phyloP scores from a whole-genome alignment of 2,797 vertebrate genomes.

The Crypturellus tataupa region DNA sequence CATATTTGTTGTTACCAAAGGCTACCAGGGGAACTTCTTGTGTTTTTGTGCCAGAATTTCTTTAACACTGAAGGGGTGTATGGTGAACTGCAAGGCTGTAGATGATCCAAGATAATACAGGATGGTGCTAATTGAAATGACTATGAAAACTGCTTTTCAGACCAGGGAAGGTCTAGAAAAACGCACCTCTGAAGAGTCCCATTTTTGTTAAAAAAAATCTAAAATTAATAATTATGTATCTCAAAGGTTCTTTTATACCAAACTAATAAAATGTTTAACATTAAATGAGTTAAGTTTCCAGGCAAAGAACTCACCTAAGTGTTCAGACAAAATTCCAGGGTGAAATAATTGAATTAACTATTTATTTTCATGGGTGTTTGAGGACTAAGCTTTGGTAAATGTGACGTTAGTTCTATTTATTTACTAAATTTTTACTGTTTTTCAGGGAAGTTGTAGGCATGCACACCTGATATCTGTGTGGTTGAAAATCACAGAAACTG shows the following conservation, averaged over 20 bases:
- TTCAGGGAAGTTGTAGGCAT: neutral
- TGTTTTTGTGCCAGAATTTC: neutral
- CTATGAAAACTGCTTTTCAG: neutral
- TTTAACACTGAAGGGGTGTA: neutral
- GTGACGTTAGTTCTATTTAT: neutral
- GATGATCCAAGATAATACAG: neutral
- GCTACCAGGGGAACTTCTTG: neutral
- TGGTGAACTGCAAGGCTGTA: neutral
- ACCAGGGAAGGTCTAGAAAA: neutral
- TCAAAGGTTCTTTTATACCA: neutral
- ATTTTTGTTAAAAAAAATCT: neutral
- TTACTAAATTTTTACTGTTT: constrained; percentile 26
- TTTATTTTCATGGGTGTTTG: neutral
- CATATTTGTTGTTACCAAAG: neutral
- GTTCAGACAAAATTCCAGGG: constrained; percentile 23
- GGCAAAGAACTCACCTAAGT: neutral
- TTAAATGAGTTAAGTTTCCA: constrained; percentile 19
- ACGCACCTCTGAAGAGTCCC: neutral
- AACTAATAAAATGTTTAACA: neutral
- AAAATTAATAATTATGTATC: neutral
- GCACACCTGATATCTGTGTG: neutral
- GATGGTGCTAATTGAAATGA: neutral
- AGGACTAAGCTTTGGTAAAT: neutral
- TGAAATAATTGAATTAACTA: constrained; percentile 39
- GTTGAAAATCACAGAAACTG: neutral